phyloP scores from a whole-genome alignment of 2,113 vertebrate genomes.

The Collichthys lucidus region DNA sequence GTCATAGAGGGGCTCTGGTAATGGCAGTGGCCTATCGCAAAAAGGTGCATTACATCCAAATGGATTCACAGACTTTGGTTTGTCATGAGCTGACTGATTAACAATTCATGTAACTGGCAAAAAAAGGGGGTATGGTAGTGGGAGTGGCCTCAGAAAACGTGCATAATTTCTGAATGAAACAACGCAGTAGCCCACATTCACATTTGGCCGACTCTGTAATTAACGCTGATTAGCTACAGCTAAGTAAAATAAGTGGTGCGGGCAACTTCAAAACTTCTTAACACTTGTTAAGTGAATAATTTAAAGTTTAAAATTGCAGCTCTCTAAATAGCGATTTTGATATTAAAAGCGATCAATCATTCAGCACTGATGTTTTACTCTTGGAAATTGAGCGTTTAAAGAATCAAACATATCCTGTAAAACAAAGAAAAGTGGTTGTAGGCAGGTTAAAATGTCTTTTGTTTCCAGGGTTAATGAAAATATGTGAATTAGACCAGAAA shows the following conservation, averaged over 20 bases:
- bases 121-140: too few relatives aligned
- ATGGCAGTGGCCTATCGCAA: too few relatives aligned
- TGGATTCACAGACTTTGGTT: too few relatives aligned
- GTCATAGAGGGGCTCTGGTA: too few relatives aligned
- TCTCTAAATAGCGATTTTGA: background rate
- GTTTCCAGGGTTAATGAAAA: slow-evolving; percentile 45
- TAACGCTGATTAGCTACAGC: background rate
- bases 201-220: background rate
- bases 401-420: background rate
- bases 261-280: background rate
- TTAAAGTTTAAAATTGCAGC: background rate
- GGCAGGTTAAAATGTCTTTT: slow-evolving; percentile 27
- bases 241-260: background rate
- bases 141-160: too few relatives aligned
- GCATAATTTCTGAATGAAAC: too few relatives aligned
- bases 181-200: too few relatives aligned
- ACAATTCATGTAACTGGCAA: too few relatives aligned
- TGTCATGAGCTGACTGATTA: too few relatives aligned
- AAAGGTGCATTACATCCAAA: too few relatives aligned
- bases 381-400: too few relatives aligned
- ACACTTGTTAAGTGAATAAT: background rate
- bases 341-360: background rate
- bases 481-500: slow-evolving; percentile 47
- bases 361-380: background rate
- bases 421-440: background rate